Evolutionary conservation across 2,113 vertebrate species (phyloP), one percentile per base, ranked within the genome.

Genomic region (Ochotona princeps): DNA sequence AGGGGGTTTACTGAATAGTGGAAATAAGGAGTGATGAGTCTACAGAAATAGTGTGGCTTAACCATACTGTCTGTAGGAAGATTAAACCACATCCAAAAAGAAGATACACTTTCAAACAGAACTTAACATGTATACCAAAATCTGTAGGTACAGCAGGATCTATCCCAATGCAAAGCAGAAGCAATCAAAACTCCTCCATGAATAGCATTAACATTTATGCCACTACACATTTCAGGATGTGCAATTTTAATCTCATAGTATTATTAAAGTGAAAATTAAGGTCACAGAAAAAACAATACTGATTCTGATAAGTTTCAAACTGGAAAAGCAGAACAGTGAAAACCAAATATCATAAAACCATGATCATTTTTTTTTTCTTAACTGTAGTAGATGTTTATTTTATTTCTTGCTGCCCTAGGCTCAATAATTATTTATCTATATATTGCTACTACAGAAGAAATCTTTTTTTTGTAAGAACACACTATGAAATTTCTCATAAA

Each of bases 401-500:
- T 79, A 95, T 66, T 85, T 14, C 76, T 26, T 54, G 11, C 20
- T 80, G 35, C 70, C 47, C 13, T 44, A 69, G 49, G n/a, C 32
- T 38, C 70, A 47, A 25, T 83, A 79, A 65, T 66, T 84, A 57
- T 91, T 95, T 93, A 82, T 90, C 25, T 93, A 28, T 26, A 8
- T 38, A 83, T 5, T 69, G 20, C 6, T 17, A 14, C 83, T 87
- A 89, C 14, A 89, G 38, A 86, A 57, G 83, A 81, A 57, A 0
- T 89, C 67, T 75, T 63, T 47, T 74, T 54, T n/a, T 63, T 32
- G 18, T 51, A 74, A 54, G 26, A 90, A 85, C 12, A 78, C 18
- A 79, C 30, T 70, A 83, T 61, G 94, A 86, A 69, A 92, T 93
- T 95, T 94, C 84, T 95, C 25, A 94, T 51, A 89, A 87, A 30